Evolutionary conservation across 2,113 vertebrate genomes (phyloP).

Genomic region (Ranitomeya imitator): DNA sequence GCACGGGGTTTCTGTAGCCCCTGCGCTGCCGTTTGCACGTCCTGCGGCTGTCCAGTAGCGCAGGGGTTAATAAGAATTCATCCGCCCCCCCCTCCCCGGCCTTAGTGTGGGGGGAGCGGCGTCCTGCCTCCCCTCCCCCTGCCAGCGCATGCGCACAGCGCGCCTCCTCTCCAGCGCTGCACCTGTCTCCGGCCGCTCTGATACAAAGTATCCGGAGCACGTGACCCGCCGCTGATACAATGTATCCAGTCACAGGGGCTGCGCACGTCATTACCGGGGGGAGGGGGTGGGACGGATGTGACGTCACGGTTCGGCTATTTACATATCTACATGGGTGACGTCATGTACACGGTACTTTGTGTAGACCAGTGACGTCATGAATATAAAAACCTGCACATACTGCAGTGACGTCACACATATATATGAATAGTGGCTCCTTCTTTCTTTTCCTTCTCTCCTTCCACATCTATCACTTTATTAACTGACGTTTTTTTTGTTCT

Average conservation of each 20-base stretch:
- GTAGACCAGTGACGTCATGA: neutral
- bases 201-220: neutral
- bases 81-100: constrained; percentile 1
- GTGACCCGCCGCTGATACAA: neutral
- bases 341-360: neutral
- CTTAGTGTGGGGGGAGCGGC: neutral
- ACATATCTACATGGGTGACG: neutral
- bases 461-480: neutral
- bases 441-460: neutral
- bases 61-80: constrained; percentile 30
- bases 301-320: neutral
- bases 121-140: neutral
- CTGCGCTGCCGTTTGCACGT: neutral
- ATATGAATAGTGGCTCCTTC: neutral
- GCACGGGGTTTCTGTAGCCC: neutral
- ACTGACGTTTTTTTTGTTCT: neutral
- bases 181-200: neutral
- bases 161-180: neutral
- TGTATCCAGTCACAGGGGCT: neutral
- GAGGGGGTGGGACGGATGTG: neutral
- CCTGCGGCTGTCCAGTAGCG: neutral
- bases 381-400: too few relatives aligned
- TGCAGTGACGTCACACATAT: neutral
- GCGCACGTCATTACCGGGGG: neutral
- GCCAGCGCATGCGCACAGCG: constrained; percentile 26